phyloP scores from a whole-genome alignment of 2,888 invertebrate genomes.

The Erpobdella octoculata region DNA sequence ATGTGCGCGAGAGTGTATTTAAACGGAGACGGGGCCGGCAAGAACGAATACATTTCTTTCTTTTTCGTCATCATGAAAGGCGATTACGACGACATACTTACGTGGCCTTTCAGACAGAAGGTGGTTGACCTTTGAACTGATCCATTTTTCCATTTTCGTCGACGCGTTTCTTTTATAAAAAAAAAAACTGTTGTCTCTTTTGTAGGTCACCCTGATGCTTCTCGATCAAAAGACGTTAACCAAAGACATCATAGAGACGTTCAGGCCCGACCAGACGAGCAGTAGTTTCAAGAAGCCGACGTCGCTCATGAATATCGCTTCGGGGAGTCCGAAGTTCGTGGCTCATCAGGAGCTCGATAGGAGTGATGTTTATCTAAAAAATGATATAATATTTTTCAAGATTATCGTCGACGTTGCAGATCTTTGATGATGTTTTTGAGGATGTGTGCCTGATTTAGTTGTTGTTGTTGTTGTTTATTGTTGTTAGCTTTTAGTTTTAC shows the following conservation, averaged over 20 bases:
- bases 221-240: slow-evolving; percentile 43
- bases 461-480: no score
- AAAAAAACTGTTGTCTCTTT: neutral
- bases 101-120: slow-evolving; percentile 48
- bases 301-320: slow-evolving; percentile 46
- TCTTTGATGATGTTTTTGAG: no score
- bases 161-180: neutral
- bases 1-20: slow-evolving; percentile 49
- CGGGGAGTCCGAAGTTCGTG: slow-evolving; percentile 36
- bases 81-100: slow-evolving; percentile 45
- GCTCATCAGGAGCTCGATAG: slow-evolving; percentile 13
- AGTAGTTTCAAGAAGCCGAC: slow-evolving; percentile 44
- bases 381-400: slow-evolving; percentile 5
- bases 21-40: slow-evolving; percentile 49
- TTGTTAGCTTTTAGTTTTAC: no score
- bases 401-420: slow-evolving; percentile 7
- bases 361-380: neutral
- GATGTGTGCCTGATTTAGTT: no score
- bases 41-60: slow-evolving; percentile 44
- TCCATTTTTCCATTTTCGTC: neutral
- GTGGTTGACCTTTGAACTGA: no score
- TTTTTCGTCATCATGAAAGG: slow-evolving; percentile 50
- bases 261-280: slow-evolving; percentile 46
- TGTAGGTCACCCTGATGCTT: slow-evolving; percentile 43
- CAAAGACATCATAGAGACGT: slow-evolving; percentile 43